Percentiles rank a stretch among this genome's conserved stretches.
Evolutionary conservation across 2,113 vertebrate genomes (phyloP).

Genomic region (Halcyon malimbica): DNA sequence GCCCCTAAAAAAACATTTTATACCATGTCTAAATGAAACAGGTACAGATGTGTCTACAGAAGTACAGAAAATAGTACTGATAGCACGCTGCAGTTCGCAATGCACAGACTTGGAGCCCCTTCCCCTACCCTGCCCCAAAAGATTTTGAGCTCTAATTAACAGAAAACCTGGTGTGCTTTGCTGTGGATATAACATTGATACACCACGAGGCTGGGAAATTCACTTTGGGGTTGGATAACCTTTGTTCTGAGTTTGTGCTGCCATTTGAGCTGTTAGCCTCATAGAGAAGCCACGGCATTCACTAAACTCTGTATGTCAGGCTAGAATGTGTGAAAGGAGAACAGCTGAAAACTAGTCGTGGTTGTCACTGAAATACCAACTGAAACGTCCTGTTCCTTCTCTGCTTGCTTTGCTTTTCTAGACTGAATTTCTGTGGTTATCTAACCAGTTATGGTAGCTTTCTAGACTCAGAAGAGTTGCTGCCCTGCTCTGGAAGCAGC

Average conservation of each 20-base stretch:
- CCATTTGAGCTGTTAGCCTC: background rate
- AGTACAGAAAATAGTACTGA: background rate
- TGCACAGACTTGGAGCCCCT: background rate
- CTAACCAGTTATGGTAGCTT: background rate
- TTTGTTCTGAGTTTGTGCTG: background rate
- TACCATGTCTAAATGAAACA: background rate
- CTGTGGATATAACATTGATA: background rate
- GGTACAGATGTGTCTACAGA: background rate
- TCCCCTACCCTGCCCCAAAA: background rate
- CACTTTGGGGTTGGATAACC: background rate
- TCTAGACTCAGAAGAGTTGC: background rate
- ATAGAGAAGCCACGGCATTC: background rate
- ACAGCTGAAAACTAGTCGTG: background rate
- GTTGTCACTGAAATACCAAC: background rate
- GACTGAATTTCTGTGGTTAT: background rate
- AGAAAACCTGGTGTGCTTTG: background rate
- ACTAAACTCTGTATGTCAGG: background rate
- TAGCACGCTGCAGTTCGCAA: background rate
- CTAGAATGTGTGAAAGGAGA: background rate
- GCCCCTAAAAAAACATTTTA: background rate
- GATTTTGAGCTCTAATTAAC: background rate
- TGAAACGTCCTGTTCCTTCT: background rate
- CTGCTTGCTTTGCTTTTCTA: background rate
- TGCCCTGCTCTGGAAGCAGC: background rate
- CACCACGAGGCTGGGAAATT: background rate